Evolutionary conservation across 1,140 invertebrate species (phyloP).

Genomic region (Nebria ingens): DNA sequence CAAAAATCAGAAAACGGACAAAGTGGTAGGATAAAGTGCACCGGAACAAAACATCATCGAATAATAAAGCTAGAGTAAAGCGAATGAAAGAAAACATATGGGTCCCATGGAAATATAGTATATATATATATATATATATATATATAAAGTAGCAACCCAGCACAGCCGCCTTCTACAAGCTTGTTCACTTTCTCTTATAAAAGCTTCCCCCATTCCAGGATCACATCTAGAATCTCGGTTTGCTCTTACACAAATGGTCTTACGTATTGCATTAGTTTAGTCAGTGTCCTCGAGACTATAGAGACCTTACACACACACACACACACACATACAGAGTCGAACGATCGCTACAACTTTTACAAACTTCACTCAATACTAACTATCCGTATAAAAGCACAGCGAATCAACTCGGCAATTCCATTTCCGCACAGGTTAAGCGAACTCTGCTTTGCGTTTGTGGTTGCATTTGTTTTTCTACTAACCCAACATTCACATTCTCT

Average conservation of each 20-base stretch:
- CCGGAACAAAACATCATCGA: too few relatives aligned
- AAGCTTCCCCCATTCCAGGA: conserved; percentile 21
- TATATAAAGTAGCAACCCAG: not conserved
- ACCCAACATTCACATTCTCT: not conserved
- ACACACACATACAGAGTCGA: not conserved
- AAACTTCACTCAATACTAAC: conserved; percentile 8
- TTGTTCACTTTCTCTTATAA: conserved; percentile 16
- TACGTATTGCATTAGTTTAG: conserved; percentile 25
- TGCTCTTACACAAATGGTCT: conserved; percentile 25
- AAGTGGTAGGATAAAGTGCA: too few relatives aligned
- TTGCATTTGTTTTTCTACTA: not conserved
- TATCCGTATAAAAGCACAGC: conserved; percentile 2
- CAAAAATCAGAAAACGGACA: too few relatives aligned
- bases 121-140: too few relatives aligned
- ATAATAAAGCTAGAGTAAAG: not conserved
- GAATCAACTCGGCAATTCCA: conserved; percentile 2
- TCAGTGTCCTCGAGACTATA: conserved; percentile 15
- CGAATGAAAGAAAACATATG: conserved; percentile 1
- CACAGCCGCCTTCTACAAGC: not conserved
- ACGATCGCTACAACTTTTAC: conserved; percentile 1
- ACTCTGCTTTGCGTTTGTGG: not conserved
- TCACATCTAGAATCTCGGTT: conserved; percentile 22
- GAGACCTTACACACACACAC: not conserved
- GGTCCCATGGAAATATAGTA: conserved; percentile 1
- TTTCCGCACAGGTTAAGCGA: not conserved